Evolutionary conservation across 2,797 vertebrate species (phyloP).

Genomic region (Ambastaia sidthimunki): DNA sequence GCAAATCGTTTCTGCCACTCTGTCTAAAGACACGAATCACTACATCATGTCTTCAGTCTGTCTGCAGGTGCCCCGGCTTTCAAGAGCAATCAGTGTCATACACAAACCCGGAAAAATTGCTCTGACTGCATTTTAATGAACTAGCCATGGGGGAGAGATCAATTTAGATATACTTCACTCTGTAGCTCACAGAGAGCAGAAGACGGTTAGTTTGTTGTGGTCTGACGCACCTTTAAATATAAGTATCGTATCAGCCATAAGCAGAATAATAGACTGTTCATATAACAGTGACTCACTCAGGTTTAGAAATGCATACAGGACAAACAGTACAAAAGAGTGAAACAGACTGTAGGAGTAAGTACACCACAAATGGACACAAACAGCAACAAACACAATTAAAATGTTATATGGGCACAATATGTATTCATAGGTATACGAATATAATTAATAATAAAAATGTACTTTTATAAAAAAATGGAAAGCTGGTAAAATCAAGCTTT

Average conservation of each 20-base stretch:
- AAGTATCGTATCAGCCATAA: slow-evolving; percentile 4
- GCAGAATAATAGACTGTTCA: neutral
- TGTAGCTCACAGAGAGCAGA: slow-evolving; percentile 1
- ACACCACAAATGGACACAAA: neutral
- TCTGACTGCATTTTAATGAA: slow-evolving; percentile 59
- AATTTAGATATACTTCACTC: slow-evolving; percentile 15
- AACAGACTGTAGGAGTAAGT: neutral
- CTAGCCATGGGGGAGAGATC: slow-evolving; percentile 52
- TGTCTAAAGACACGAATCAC: slow-evolving; percentile 39
- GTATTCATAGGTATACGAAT: neutral
- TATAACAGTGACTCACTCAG: neutral
- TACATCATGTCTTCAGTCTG: slow-evolving; percentile 45
- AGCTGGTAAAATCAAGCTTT: too few relatives aligned
- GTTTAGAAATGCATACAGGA: neutral
- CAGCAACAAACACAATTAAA: neutral
- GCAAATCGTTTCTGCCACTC: slow-evolving; percentile 5
- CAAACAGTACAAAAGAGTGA: neutral
- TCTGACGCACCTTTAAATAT: neutral
- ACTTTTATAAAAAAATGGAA: too few relatives aligned
- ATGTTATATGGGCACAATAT: neutral
- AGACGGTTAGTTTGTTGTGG: neutral
- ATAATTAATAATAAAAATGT: too few relatives aligned
- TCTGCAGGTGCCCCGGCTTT: slow-evolving; percentile 47
- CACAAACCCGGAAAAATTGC: slow-evolving; percentile 46
- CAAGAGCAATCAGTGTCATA: slow-evolving; percentile 57